Base-by-base conservation (phyloP, 53 echinoderm and acorn worm species). In the Antedon mediterranea region DNA sequence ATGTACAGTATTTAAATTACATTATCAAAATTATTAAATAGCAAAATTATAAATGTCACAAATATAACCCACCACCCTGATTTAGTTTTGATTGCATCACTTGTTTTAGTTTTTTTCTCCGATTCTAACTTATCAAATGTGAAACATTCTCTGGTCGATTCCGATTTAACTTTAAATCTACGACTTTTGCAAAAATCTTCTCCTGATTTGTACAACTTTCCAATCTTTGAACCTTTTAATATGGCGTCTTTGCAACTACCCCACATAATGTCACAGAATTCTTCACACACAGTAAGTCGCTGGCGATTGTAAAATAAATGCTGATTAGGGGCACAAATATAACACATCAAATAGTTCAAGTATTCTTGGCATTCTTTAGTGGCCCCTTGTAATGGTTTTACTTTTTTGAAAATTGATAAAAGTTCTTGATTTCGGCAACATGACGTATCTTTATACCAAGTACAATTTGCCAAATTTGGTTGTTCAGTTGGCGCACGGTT, bases 281-380 rank as follows among this genome's bases (percentile, higher is more conserved):
- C 93, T 44, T 84, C 88, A 71, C 98, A 98, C 0, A 98, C 93
- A 6, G 83, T 84, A 57, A 98, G 78, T 37, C 86, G 71, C 78
- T 98, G 92, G 37, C 77, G 34, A 9, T 86, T 83, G 77, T 98
- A 93, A 70, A 97, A 98, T 26, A 72, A 76, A 72, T 85, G 82
- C 75, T 98, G 98, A 72, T 86, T 31, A 28, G 98, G 98, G 5
- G 93, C 90, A 43, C 98, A 98, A 33, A 98, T 98, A 71, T 98
- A 98, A 73, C 98, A 98, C 87, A 98, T 98, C 13, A 98, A 80
- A 76, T 98, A 98, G 33, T 98, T 98, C 28, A 93, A 84, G 78
- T 92, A 89, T 43, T 84, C 79, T 72, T 92, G 93, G 34, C 98
- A 98, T 33, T 81, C 43, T 28, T 77, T 23, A 0, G 90, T 88